phyloP scores from a whole-genome alignment of 2,113 vertebrate genomes.

The Tricholaema leucomelas region DNA sequence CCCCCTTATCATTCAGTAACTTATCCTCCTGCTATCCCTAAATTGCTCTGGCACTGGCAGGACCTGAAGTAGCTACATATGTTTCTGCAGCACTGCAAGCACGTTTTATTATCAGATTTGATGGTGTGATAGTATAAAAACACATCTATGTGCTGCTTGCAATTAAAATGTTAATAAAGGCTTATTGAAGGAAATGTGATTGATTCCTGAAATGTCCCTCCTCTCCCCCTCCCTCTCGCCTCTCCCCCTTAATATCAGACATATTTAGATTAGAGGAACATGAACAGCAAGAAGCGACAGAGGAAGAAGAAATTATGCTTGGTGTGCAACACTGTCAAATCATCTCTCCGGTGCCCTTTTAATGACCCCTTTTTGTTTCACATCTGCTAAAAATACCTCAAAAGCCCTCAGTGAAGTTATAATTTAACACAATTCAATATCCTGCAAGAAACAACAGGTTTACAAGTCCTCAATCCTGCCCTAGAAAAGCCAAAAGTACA shows the following conservation, averaged over 20 bases:
- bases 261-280: background rate
- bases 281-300: background rate
- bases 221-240: too few relatives aligned
- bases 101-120: background rate
- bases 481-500: slow-evolving; percentile 24
- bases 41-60: background rate
- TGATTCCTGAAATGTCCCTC: background rate
- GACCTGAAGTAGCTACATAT: background rate
- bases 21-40: background rate
- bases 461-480: background rate
- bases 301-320: background rate
- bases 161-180: background rate
- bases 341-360: background rate
- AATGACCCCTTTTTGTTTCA: slow-evolving; percentile 33
- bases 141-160: background rate
- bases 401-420: background rate
- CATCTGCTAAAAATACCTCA: slow-evolving; percentile 32
- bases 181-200: background rate
- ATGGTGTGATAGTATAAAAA: background rate
- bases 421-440: slow-evolving; percentile 33
- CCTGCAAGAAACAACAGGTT: background rate
- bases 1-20: background rate
- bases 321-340: background rate
- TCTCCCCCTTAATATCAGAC: too few relatives aligned
- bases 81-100: background rate